Evolutionary conservation across 2,113 vertebrate species (phyloP), one percentile per base, ranked within the genome.

Genomic region (Gadus chalcogrammus): DNA sequence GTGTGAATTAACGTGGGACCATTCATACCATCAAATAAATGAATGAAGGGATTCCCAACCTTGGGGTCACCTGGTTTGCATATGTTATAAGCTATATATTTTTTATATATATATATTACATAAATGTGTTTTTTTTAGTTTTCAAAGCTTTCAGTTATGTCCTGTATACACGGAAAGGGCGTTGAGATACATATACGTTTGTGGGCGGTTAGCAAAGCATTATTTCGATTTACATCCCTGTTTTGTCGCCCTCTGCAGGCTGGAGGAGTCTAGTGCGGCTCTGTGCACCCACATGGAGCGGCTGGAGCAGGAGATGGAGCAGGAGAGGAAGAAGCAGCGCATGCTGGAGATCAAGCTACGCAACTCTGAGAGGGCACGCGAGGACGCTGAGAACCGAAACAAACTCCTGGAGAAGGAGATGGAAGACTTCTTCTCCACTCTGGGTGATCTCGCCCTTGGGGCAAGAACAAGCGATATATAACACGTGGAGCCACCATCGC

Each of bases 291-390:
- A 92, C 77, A 90, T 95, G 87, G 87, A 91, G 48, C 90, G 76
- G 65, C 76, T 99, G 70, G 94, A 96, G 74, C 94, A 95, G 42
- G 95, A 96, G 81, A 91, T 98, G 91, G 94, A 95, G 74, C 94
- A 95, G 84, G 96, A 97, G 70, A 90, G 85, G 80, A 96, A 95
- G 82, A 94, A 92, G 84, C 92, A 93, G 61, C 87, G 79, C 0
- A 94, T 97, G 95, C 84, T 98, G 81, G 95, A 97, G 84, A 99
- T 98, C 80, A 97, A 95, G 84, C 88, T 99, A 27, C 90, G 95
- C 24, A 99, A 99, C 89, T 95, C 95, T 0, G 97, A 98, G 74
- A 88, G 96, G 0, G 97, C 95, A 0, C 91, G 94, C 0, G 92
- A 96, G 74, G 95, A 98, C 0, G 97, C 95, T 0, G 95, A 97